These are phyloP conservation scores for Nysson spinosus DNA, from an alignment of 2,888 invertebrate species.

Conservation along the genomic window DNA sequence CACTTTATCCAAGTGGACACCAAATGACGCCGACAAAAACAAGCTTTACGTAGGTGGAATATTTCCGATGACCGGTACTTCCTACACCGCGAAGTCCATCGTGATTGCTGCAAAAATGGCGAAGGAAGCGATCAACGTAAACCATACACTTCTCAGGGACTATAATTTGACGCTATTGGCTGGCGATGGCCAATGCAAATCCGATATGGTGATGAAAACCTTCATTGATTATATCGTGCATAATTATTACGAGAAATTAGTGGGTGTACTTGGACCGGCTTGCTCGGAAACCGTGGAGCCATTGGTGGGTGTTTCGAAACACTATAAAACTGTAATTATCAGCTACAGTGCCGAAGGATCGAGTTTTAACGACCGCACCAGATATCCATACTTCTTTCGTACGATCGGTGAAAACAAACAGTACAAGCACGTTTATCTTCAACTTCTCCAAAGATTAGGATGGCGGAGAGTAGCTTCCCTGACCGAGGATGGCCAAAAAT, in stretches of 20 bases:
- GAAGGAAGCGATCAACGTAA: conserved; percentile 81
- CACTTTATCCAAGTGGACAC: conserved; percentile 78
- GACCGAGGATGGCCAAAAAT: conserved; percentile 88
- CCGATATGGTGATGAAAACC: conserved; percentile 86
- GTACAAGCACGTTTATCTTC: conserved; percentile 83
- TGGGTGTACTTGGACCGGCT: conserved; percentile 88
- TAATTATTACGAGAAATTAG: conserved; percentile 80
- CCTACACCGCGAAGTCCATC: conserved; percentile 81
- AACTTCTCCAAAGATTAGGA: conserved; percentile 80
- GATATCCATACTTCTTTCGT: conserved; percentile 88
- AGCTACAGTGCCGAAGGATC: conserved; percentile 90
- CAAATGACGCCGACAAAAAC: conserved; percentile 71
- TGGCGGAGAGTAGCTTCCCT: conserved; percentile 88
- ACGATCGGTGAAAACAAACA: conserved; percentile 89
- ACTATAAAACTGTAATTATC: conserved; percentile 85
- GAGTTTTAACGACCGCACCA: conserved; percentile 83
- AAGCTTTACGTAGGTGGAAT: conserved; percentile 83
- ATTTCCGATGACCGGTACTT: conserved; percentile 83
- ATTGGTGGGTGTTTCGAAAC: conserved; percentile 86
- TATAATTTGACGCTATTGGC: conserved; percentile 81
- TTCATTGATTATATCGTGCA: conserved; percentile 85
- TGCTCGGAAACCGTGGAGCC: conserved; percentile 91
- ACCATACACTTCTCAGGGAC: conserved; percentile 80
- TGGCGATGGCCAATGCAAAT: conserved; percentile 84
- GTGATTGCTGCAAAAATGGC: conserved; percentile 83